Base-by-base conservation (phyloP, 2,888 invertebrate genomes). In the Pelosia muscerda region DNA sequence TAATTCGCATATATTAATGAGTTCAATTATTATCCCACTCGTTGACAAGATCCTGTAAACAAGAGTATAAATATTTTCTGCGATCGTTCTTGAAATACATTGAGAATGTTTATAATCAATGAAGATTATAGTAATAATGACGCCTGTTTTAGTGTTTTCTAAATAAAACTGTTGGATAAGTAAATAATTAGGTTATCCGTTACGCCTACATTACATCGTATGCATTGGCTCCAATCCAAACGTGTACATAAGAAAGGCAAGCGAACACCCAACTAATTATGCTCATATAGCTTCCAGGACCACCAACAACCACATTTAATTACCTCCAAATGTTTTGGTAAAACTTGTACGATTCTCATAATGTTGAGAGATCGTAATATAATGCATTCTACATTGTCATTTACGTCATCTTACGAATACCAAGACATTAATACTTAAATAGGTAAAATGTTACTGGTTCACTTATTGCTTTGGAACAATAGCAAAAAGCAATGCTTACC, bases 301-400 rank as follows among this genome's bases (percentile, higher is more conserved):
- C 15, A 63, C 31, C 42, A 49, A n/a, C 22, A 59, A 53, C 25
- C 34, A 49, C 34, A 53, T 56, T 57, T 57, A n/a, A 67, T 67
- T 57, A 58, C 77, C 72, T n/a, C 71, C 75, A 76, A 77, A 85
- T 85, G 82, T 73, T 68, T 76, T 73, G 65, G 73, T 66, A 84
- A 72, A 59, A 19, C 9, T 38, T 49, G 25, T 25, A 25, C 0
- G 38, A 22, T 58, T 25, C 10, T 59, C 23, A 15, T 19, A 4
- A 19, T 10, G 23, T 59, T 59, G 23, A 38, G 4, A 38, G 23
- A 1, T 19, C 19, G 23, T 19, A 19, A 23, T 9, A 34, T 38
- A 23, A 15, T 38, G 6, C 34, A 15, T 23, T 9, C 9, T 15
- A 15, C 15, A 15, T 59, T 22, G 22, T 13, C 31, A 5, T 31